These are phyloP conservation scores for human (Homo sapiens) DNA, from an alignment of 2,113 vertebrate species.

Conservation along the genomic window GRCh38 chr1:150092001-150092500, in stretches of 20 bases:
- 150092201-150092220: not conserved
- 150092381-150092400: conserved; percentile 99
- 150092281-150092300: conserved; percentile 63
- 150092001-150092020: conserved; percentile 96
- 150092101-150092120: not conserved
- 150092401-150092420: conserved; percentile 90
- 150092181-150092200: not conserved
- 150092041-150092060: conserved; percentile 88
- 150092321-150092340: conserved; percentile 94
- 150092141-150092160: not conserved
- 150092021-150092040: conserved; percentile 92
- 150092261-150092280: conserved; percentile 41
- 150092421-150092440: not conserved
- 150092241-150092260: conserved; percentile 7
- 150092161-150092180: not conserved
- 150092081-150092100: conserved; percentile 91
- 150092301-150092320: conserved; percentile 93
- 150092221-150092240: conserved; percentile 5
- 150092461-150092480: not conserved
- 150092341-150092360: conserved; percentile 95
- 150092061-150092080: conserved; percentile 87
- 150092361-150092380: conserved; percentile 94
- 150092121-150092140: not conserved
- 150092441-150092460: not conserved
- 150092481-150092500: not conserved